Evolutionary conservation across 2,113 vertebrate species (phyloP).

Genomic region (Myotis lucifugus): DNA sequence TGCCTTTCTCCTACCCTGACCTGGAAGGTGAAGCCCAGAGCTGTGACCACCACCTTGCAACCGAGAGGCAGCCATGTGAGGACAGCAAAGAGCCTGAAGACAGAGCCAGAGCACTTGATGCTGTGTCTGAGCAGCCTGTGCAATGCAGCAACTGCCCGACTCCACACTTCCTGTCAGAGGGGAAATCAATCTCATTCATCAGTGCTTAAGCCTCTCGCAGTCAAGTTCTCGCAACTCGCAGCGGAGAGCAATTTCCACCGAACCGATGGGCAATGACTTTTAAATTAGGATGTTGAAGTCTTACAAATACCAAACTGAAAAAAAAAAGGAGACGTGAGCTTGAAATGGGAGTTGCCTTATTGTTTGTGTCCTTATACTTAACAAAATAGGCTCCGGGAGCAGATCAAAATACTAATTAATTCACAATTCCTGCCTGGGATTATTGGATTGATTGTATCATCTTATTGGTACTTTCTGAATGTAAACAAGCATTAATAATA

Average conservation of each 20-base stretch:
- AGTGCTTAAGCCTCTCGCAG: not conserved
- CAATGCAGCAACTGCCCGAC: not conserved
- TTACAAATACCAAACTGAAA: not conserved
- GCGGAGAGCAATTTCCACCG: not conserved
- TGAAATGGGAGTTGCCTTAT: constrained; percentile 1
- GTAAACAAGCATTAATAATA: constrained; percentile 14
- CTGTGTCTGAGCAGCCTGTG: not conserved
- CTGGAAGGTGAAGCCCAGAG: not conserved
- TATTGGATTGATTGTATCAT: not conserved
- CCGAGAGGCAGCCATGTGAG: not conserved
- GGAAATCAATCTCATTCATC: not conserved
- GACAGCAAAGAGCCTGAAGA: not conserved
- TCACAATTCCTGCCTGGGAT: not conserved
- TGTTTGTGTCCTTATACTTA: not conserved
- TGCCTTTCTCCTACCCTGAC: not conserved
- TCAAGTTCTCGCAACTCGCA: not conserved
- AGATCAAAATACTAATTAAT: constrained; percentile 45
- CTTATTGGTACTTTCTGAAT: not conserved
- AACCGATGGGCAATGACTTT: not conserved
- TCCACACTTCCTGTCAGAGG: not conserved
- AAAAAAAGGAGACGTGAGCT: not conserved
- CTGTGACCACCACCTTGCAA: not conserved
- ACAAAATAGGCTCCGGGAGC: constrained; percentile 23
- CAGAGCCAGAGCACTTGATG: not conserved
- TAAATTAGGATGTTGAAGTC: not conserved